A percentile compares a stretch with the other conserved stretches of the same genome.
These are phyloP conservation scores for Calephelis nemesis DNA, from an alignment of 1,140 invertebrate genomes.

Conservation along the genomic window DNA sequence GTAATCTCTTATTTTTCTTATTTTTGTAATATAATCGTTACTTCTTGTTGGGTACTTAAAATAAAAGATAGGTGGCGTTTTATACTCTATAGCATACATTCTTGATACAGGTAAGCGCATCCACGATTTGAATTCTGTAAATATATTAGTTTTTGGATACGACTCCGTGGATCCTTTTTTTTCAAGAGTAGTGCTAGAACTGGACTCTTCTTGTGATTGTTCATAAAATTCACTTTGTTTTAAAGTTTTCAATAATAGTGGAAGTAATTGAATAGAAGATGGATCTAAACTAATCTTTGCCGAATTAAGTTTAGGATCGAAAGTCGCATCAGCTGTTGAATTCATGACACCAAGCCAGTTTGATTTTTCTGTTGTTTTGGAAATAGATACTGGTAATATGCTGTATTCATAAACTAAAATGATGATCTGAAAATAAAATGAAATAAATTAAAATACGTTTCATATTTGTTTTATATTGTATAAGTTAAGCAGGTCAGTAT, in stretches of 20 bases:
- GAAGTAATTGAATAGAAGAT: constrained; percentile 51
- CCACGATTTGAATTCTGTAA: constrained; percentile 49
- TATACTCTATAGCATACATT: constrained; percentile 52
- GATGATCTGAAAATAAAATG: constrained; percentile 50
- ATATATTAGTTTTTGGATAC: constrained; percentile 43
- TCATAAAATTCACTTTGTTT: constrained; percentile 48
- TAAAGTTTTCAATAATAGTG: constrained; percentile 55
- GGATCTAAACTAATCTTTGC: constrained; percentile 47
- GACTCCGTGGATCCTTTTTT: constrained; percentile 35
- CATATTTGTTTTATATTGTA: background rate
- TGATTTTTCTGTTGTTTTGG: constrained; percentile 32
- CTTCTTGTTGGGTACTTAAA: constrained; percentile 47
- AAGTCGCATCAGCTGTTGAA: constrained; percentile 36
- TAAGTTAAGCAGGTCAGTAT: no score
- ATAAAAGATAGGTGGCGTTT: constrained; percentile 50
- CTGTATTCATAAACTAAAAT: constrained; percentile 58
- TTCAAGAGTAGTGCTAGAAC: constrained; percentile 35
- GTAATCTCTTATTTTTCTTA: constrained; percentile 6
- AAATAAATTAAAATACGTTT: constrained; percentile 10
- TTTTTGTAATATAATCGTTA: constrained; percentile 51
- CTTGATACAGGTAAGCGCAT: constrained; percentile 48
- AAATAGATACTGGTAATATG: constrained; percentile 33
- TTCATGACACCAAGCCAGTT: constrained; percentile 56
- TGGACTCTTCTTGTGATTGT: constrained; percentile 45
- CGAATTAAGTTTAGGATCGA: constrained; percentile 44